Conservation (phyloP, 2,888 invertebrate genomes). For the Watsonalla cultraria region DNA sequence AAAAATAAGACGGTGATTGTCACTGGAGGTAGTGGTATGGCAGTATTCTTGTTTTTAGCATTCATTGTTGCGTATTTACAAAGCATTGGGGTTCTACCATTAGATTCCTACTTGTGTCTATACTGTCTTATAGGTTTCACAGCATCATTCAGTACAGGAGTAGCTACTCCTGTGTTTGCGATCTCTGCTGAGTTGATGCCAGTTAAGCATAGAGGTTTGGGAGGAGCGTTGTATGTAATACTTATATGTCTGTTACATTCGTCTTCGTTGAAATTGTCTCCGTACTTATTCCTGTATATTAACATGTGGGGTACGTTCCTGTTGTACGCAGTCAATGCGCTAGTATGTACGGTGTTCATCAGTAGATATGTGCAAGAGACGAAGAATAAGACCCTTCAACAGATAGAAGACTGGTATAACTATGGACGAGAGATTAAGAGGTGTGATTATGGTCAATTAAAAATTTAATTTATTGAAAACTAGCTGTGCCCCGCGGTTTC, state of each 20-base stretch:
- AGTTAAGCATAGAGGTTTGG: conserved; percentile 19
- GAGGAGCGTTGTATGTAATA: conserved; percentile 14
- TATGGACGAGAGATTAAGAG: conserved; percentile 1
- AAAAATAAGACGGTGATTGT: conserved; percentile 13
- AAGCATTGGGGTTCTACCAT: conserved; percentile 5
- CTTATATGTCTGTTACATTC: conserved; percentile 12
- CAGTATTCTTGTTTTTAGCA: conserved; percentile 5
- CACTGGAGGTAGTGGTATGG: conserved; percentile 4
- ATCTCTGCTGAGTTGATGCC: conserved; percentile 18
- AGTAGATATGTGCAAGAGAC: conserved; percentile 20
- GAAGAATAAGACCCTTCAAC: conserved; percentile 14
- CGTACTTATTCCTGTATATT: conserved; percentile 15
- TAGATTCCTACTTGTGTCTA: conserved; percentile 10
- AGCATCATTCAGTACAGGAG: conserved; percentile 9
- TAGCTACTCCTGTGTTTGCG: conserved; percentile 7
- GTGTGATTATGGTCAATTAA: conserved; percentile 4
- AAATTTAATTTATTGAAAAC: conserved; percentile 4
- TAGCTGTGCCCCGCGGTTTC: too few species aligned
- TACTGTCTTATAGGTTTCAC: conserved; percentile 13
- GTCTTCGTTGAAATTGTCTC: conserved; percentile 15
- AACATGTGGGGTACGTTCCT: conserved; percentile 17
- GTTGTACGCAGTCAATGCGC: conserved; percentile 10
- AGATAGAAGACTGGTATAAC: conserved; percentile 17
- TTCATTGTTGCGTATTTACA: conserved; percentile 10
- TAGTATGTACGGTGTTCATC: conserved; percentile 9